A percentile compares a stretch with the other conserved stretches of the same genome.
phyloP scores from a whole-genome alignment of 2,888 invertebrate species.

The Lochmaea capreae region DNA sequence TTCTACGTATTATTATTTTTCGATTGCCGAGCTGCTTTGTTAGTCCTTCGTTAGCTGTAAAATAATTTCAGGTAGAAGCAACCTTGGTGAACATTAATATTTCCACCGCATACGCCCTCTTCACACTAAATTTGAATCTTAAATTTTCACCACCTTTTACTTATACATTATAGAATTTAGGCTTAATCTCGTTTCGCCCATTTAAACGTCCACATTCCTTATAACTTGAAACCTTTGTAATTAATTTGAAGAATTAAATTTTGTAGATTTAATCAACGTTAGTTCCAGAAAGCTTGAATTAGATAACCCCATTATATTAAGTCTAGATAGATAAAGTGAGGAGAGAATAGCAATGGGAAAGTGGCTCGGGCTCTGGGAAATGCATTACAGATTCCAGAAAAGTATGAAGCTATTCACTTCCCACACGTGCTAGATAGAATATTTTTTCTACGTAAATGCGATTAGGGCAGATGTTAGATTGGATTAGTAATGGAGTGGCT shows the following conservation, averaged over 20 bases:
- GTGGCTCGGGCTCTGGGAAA: background rate
- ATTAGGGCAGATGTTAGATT: too few species aligned
- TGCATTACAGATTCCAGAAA: too few species aligned
- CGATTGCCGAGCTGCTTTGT: background rate
- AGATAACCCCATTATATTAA: background rate
- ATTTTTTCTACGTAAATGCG: too few species aligned
- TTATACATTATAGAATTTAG: background rate
- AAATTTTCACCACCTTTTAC: background rate
- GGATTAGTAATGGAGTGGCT: too few species aligned
- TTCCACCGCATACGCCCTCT: background rate
- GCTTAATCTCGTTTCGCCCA: background rate
- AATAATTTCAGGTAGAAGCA: background rate
- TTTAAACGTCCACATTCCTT: conserved; percentile 1
- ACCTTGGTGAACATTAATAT: background rate
- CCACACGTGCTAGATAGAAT: too few species aligned
- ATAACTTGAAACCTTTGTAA: background rate
- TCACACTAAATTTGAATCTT: background rate
- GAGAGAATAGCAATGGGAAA: background rate
- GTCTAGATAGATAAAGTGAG: background rate
- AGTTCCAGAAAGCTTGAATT: background rate
- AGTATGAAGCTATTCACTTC: too few species aligned
- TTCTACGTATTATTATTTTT: background rate
- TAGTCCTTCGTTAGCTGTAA: background rate
- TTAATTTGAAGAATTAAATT: conserved; percentile 3
- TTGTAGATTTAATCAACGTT: background rate